Base-by-base conservation (phyloP, 2,113 vertebrate genomes). In the Seriola rivoliana region DNA sequence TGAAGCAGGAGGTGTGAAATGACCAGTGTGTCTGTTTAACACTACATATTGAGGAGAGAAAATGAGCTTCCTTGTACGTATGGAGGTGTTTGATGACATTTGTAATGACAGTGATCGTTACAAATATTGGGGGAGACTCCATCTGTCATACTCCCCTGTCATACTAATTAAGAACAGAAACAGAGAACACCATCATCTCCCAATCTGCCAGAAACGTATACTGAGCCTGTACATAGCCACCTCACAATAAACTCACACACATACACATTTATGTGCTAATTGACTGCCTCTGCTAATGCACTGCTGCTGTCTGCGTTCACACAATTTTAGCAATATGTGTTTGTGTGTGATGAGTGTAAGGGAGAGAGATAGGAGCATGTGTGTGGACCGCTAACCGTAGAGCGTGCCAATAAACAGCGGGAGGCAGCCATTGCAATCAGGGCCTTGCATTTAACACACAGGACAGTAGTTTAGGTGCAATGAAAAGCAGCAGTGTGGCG, bases 181-280 rank as follows among this genome's bases (percentile, higher is more conserved):
- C 36, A 64, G 54, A 82, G 58, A 82, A 73, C 58, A 57, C 69
- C 63, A 87, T 87, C 74, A 84, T 80, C 76, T 85, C 72, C 60
- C 59, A 55, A 46, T 81, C 73, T 79, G 69, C 60, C 59, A 72
- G 71, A 79, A 67, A 68, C 9, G 71, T 71, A 82, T 85, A 78
- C 65, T 64, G 72, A 81, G 42, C 62, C 44, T 46, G 59, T 46
- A 46, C 64, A 67, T 48, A 72, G 52, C 36, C 55, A 34, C 8
- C 69, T 23, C 36, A 68, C 80, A 75, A 60, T 64, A 32, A 65
- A 85, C 44, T 74, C 54, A 44, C 71, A 75, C 58, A 69, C 64
- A 64, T 72, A 75, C 62, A 79, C 85, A 92, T 90, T 89, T 81
- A 83, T 88, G 89, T 89, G 78, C 75, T 84, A 89, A 92, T 90